Base-by-base conservation (phyloP, 2,113 vertebrate genomes). In the Rhynchopsitta pachyrhyncha region DNA sequence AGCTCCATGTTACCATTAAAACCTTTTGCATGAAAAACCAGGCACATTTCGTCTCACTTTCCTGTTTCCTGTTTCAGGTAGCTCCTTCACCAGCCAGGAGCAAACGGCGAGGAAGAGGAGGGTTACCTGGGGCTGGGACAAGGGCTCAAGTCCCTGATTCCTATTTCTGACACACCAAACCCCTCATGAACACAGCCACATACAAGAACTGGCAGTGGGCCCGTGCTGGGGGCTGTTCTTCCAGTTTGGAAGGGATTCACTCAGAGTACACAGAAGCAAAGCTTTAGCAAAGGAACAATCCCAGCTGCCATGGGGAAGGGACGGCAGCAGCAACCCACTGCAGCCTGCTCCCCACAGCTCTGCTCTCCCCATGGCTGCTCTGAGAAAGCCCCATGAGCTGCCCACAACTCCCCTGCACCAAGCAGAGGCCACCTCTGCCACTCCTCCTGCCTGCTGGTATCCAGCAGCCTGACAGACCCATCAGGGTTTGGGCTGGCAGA, bases 21-120 rank as follows among this genome's bases (percentile, higher is more conserved):
- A 69, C 17, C 46, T 96, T 97, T 92, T 80, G 80, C 96, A 97
- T 95, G 95, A 96, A 96, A 96, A 93, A 93, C 2, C 88, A 76
- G 93, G 31, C 57, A 46, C 24, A 68, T 82, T 87, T 92, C 55
- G 93, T 97, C 93, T 80, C 89, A n/a, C 63, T 86, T 70, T 82
- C 41, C 39, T 39, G 5, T 86, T 70, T 82, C 41, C 39, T 39
- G 5, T 73, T 85, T 24, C 9, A 24, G 29, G 9, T 17, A 28
- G 62, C 33, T 35, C 12, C 22, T 71, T 35, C 18, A 3, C n/a
- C 47, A 29, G 55, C 4, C 8, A 16, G 76, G 42, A 81, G 23
- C 25, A 28, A 37, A 27, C 0, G 2, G n/a, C 1, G 13, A 49
- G 33, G 57, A 44, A 49, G 4, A 52, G 49, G 29, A 19, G 76